Conservation (phyloP, 2,888 invertebrate genomes). For the Lasioglossum oenotherae region DNA sequence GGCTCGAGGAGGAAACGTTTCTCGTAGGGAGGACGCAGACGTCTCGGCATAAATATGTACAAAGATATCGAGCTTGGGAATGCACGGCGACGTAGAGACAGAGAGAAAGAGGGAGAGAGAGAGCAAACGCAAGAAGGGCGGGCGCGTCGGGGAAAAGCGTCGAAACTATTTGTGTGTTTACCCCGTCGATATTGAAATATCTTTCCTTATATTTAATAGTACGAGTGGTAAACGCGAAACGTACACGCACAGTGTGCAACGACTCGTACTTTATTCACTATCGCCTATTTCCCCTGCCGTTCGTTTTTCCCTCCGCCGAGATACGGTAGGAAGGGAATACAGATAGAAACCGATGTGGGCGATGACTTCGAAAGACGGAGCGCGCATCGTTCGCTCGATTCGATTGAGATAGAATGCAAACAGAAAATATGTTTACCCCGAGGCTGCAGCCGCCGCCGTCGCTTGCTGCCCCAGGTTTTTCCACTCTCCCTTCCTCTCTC, state of each 20-base stretch:
- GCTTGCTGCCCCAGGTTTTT: neutral
- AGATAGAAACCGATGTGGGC: conserved; percentile 30
- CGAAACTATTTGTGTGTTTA: conserved; percentile 66
- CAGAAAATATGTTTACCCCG: conserved; percentile 62
- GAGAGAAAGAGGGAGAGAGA: neutral
- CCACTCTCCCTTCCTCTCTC: too few species aligned
- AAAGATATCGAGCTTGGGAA: conserved; percentile 19
- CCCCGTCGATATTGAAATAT: conserved; percentile 78
- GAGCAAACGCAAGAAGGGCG: neutral
- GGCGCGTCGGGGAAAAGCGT: conserved; percentile 31
- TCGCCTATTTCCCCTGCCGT: conserved; percentile 18
- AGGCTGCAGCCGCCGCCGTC: conserved; percentile 8
- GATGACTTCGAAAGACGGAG: conserved; percentile 43
- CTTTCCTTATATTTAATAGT: conserved; percentile 77
- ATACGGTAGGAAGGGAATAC: conserved; percentile 37
- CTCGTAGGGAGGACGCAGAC: conserved; percentile 23
- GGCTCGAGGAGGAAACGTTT: conserved; percentile 39
- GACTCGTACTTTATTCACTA: conserved; percentile 40
- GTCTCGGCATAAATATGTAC: conserved; percentile 37
- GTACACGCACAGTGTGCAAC: conserved; percentile 33
- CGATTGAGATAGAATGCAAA: conserved; percentile 50
- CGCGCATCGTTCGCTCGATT: conserved; percentile 44
- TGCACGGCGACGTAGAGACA: neutral
- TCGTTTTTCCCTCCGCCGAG: neutral
- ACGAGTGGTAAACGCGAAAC: conserved; percentile 65